Conservation (phyloP, 2,797 vertebrate genomes). For the Falco naumanni region DNA sequence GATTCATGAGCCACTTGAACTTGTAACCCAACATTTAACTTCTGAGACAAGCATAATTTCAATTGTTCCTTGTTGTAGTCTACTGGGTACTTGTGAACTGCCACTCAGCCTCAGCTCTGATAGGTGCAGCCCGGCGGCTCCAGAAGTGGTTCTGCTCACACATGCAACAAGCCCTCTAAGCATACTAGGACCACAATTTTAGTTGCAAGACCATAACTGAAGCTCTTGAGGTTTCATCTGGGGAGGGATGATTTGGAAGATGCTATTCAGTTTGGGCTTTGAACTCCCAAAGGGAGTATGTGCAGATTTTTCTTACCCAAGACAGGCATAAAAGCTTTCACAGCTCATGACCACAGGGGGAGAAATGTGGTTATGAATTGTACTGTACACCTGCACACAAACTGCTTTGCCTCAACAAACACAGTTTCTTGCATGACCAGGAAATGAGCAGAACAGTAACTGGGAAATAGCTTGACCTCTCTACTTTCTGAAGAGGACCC, state of each 20-base stretch:
- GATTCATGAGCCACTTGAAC: conserved; percentile 34
- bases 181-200: background rate
- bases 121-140: background rate
- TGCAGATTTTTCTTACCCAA: background rate
- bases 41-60: conserved; percentile 5
- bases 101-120: background rate
- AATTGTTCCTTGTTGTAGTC: conserved; percentile 3
- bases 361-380: background rate
- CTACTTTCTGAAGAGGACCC: background rate
- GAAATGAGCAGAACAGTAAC: conserved; percentile 5
- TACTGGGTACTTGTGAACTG: background rate
- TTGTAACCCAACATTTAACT: conserved; percentile 35
- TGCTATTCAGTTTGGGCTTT: background rate
- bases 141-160: background rate
- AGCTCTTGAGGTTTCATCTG: conserved; percentile 10
- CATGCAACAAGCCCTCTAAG: background rate
- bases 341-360: background rate
- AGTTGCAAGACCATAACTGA: conserved; percentile 21
- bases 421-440: background rate
- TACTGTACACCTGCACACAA: background rate
- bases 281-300: background rate
- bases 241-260: background rate
- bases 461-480: background rate
- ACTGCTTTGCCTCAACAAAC: background rate
- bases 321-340: background rate